These are phyloP conservation scores for Xanthia icteritia DNA, from an alignment of 2,888 invertebrate genomes.

Conservation along the genomic window DNA sequence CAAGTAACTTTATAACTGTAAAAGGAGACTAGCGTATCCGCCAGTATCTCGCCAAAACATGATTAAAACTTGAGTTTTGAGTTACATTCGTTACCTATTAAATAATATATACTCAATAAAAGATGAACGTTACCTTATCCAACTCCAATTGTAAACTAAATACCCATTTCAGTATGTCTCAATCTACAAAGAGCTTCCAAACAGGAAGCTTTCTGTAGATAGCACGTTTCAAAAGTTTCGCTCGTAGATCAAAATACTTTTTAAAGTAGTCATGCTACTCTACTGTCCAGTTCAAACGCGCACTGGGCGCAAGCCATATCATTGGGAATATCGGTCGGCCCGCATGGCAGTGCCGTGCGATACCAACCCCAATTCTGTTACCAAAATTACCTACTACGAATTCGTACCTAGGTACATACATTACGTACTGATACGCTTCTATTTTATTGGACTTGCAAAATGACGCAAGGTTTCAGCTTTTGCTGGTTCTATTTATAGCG, in stretches of 20 bases:
- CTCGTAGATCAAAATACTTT: neutral
- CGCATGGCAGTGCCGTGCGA: constrained; percentile 76
- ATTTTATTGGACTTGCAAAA: constrained; percentile 58
- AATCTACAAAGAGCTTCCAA: neutral
- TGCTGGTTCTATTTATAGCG: neutral
- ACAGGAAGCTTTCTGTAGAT: neutral
- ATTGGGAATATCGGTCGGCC: constrained; percentile 79
- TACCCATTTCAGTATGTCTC: neutral
- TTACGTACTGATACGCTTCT: constrained; percentile 27
- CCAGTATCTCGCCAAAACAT: too few relatives aligned
- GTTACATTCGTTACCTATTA: too few relatives aligned
- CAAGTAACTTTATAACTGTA: too few relatives aligned
- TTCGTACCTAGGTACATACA: constrained; percentile 46
- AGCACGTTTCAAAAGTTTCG: too few relatives aligned
- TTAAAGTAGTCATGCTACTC: too few relatives aligned
- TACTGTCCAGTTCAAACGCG: constrained; percentile 56
- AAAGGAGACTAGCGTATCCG: too few relatives aligned
- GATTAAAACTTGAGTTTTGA: too few relatives aligned
- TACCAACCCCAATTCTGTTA: constrained; percentile 78
- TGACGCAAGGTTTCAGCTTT: constrained; percentile 39
- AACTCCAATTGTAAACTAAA: neutral
- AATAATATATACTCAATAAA: neutral
- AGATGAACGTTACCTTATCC: neutral
- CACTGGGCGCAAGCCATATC: constrained; percentile 73
- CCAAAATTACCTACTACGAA: constrained; percentile 70